These are phyloP conservation scores for Chaetophractus vellerosus DNA, from an alignment of 2,797 vertebrate species.

Conservation along the genomic window DNA sequence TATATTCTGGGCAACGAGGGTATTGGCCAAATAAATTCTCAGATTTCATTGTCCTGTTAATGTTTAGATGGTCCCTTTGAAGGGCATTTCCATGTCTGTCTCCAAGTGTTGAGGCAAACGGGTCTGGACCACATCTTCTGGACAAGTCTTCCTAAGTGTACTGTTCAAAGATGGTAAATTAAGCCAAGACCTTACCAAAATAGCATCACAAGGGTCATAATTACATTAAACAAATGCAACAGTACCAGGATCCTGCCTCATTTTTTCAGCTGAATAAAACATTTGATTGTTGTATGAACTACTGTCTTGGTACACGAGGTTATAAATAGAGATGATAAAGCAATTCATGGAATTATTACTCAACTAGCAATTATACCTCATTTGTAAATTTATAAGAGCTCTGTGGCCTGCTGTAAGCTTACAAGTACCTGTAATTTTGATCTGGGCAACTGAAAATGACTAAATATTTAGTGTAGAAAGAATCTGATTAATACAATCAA, in stretches of 20 bases:
- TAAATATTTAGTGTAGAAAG: background rate
- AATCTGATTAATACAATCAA: background rate
- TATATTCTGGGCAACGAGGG: background rate
- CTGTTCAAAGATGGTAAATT: background rate
- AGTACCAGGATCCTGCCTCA: fast-evolving
- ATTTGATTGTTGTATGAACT: background rate
- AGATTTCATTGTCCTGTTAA: no score
- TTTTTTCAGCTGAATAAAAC: background rate
- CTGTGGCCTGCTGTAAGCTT: background rate
- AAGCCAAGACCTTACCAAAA: background rate
- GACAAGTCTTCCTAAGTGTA: background rate
- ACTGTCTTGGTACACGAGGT: background rate
- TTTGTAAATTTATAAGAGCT: background rate
- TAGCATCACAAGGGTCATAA: background rate
- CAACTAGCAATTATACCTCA: background rate
- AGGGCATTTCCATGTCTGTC: fast-evolving
- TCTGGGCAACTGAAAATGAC: background rate
- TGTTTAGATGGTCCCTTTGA: background rate
- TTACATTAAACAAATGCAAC: background rate
- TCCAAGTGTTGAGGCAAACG: background rate
- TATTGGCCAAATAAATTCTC: background rate
- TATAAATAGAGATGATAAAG: slow-evolving; percentile 29
- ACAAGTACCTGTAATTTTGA: background rate
- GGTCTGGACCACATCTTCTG: no score
- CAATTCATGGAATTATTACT: background rate